A percentile compares a stretch with the other conserved stretches of the same genome.
Conservation (phyloP, 2,888 invertebrate species). For the Acanthococcus lagerstroemiae region DNA sequence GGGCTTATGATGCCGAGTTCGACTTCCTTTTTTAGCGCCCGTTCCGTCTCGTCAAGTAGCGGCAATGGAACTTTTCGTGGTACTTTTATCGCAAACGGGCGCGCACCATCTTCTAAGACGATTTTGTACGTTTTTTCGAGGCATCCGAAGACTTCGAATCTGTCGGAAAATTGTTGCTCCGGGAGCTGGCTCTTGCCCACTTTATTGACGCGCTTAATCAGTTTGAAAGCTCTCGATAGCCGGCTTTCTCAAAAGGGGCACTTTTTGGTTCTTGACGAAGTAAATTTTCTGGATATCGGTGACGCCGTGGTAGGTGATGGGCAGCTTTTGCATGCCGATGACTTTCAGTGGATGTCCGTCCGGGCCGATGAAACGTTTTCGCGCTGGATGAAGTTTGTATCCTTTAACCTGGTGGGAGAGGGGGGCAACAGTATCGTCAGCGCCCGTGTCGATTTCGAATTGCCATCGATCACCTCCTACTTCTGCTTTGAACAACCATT, state of each 20-base stretch:
- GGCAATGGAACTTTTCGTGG: constrained; percentile 2
- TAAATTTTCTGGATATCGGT: not conserved
- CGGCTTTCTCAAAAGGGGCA: not conserved
- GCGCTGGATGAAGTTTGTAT: not conserved
- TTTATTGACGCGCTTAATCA: not conserved
- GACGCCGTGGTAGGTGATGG: not conserved
- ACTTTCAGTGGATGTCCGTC: not conserved
- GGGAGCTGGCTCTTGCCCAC: not conserved
- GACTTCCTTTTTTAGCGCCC: not conserved
- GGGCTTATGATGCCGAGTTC: not conserved
- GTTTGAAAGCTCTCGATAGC: not conserved
- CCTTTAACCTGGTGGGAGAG: not conserved
- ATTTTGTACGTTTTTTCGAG: constrained; percentile 24
- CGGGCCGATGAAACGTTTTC: not conserved
- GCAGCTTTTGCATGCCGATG: not conserved
- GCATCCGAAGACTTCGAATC: constrained; percentile 29
- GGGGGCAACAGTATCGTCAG: not conserved
- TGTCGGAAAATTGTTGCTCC: not conserved
- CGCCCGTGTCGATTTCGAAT: not conserved
- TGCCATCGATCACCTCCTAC: not conserved
- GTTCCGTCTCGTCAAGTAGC: not conserved
- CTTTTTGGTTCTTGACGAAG: not conserved
- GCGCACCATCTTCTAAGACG: not conserved
- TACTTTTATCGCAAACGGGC: not conserved
- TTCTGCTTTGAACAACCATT: not conserved